These are phyloP conservation scores for Minunthozetes semirufus DNA, from an alignment of 2,888 invertebrate genomes.

Conservation along the genomic window DNA sequence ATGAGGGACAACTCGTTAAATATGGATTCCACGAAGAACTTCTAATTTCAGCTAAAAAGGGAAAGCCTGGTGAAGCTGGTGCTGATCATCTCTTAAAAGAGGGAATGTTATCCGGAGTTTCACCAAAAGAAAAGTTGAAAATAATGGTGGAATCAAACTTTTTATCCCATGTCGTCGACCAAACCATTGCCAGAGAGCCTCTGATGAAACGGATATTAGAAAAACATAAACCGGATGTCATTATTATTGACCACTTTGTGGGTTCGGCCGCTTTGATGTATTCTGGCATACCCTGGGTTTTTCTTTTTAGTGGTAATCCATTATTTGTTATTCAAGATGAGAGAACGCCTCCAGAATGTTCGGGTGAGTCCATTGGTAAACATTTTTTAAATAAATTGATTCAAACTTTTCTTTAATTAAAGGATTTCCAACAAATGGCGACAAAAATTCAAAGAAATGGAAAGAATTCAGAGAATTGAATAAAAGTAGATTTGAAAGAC, in stretches of 20 bases:
- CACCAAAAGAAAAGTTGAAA: background rate
- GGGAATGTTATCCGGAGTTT: background rate
- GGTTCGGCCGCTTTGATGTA: background rate
- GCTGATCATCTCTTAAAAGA: background rate
- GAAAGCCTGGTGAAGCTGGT: background rate
- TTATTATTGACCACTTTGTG: background rate
- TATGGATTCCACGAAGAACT: slow-evolving; percentile 8
- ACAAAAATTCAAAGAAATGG: no score
- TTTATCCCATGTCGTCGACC: background rate
- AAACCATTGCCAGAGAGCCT: background rate
- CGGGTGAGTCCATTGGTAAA: background rate
- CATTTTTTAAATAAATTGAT: no score
- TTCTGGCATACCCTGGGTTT: slow-evolving; percentile 28
- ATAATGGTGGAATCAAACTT: background rate
- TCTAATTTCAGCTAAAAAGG: background rate
- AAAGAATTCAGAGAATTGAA: background rate
- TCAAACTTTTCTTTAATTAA: no score
- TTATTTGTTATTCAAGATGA: background rate
- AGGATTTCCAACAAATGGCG: no score
- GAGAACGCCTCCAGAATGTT: background rate
- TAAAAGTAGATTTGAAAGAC: background rate
- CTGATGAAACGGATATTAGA: background rate
- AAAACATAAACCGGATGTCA: slow-evolving; percentile 2
- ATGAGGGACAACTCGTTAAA: background rate
- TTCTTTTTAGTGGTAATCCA: slow-evolving; percentile 5